Conservation (phyloP, 1,140 invertebrate species). For the Oryzaephilus surinamensis region DNA sequence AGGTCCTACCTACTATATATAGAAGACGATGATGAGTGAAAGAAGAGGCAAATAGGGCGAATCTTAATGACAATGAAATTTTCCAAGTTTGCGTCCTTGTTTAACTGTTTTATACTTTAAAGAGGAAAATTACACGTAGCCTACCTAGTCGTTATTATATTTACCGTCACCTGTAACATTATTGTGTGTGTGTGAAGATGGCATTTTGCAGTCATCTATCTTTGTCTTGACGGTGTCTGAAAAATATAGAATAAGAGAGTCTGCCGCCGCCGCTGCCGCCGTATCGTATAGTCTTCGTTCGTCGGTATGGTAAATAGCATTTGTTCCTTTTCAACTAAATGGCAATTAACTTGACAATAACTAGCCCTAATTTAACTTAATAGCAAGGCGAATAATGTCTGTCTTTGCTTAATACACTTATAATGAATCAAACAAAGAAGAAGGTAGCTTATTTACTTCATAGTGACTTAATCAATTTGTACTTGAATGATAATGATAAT, state of each 20-base stretch:
- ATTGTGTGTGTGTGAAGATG: not conserved
- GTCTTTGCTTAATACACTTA: constrained; percentile 4
- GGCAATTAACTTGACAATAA: constrained; percentile 18
- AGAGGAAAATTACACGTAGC: not conserved
- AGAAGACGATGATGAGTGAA: too few species aligned
- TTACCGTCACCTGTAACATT: constrained; percentile 7
- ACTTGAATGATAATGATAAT: constrained; percentile 10
- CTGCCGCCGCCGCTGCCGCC: too few species aligned
- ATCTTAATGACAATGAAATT: constrained; percentile 12
- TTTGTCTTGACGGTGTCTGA: constrained; percentile 3
- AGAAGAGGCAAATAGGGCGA: constrained; percentile 8
- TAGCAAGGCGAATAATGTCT: constrained; percentile 6
- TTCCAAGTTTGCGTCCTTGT: constrained; percentile 5
- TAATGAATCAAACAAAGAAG: constrained; percentile 10
- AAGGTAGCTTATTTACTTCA: constrained; percentile 8
- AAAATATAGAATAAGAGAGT: constrained; percentile 12
- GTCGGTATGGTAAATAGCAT: constrained; percentile 10
- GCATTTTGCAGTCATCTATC: constrained; percentile 7
- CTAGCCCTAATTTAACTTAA: constrained; percentile 16
- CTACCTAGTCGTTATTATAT: constrained; percentile 8
- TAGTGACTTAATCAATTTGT: constrained; percentile 11
- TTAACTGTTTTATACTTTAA: constrained; percentile 3
- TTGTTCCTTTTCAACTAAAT: constrained; percentile 13
- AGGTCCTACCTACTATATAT: too few species aligned
- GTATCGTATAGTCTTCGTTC: too few species aligned